Conservation (phyloP, 1,140 invertebrate genomes). For the Bombus picipes region DNA sequence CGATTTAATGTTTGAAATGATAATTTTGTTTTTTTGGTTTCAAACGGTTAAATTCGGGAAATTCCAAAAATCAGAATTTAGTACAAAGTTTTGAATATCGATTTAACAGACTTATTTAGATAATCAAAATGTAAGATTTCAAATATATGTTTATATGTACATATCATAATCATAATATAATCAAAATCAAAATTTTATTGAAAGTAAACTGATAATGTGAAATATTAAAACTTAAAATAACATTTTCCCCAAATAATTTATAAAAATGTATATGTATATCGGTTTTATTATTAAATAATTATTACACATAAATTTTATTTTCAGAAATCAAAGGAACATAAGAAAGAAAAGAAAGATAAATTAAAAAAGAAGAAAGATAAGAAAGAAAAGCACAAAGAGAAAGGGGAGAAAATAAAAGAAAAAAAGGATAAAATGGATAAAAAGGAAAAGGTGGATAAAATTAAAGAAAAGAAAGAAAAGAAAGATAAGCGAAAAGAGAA, state of each 20-base stretch:
- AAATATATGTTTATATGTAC: no score
- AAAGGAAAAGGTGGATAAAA: conserved; percentile 84
- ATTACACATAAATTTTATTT: conserved; percentile 54
- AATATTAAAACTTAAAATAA: no score
- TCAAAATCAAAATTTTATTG: not conserved
- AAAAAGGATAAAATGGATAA: conserved; percentile 84
- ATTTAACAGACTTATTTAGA: no score
- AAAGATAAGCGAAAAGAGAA: conserved; percentile 85
- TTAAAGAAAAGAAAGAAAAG: conserved; percentile 83
- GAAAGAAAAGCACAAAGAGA: conserved; percentile 87
- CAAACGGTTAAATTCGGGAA: no score
- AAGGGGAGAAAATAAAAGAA: conserved; percentile 85
- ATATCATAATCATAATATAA: no score
- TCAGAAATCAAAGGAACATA: conserved; percentile 87
- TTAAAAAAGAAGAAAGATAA: conserved; percentile 91
- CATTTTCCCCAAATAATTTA: not conserved
- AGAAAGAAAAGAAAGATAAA: conserved; percentile 88
- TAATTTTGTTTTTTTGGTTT: no score
- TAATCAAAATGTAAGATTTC: no score
- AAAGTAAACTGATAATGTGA: not conserved
- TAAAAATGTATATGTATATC: not conserved
- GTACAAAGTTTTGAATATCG: no score
- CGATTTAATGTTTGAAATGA: no score
- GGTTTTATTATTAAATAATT: not conserved
- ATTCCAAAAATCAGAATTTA: no score